Evolutionary conservation across 2,888 invertebrate species (phyloP), one percentile per base, ranked within the genome.

Genomic region (Lycophotia porphyrea): DNA sequence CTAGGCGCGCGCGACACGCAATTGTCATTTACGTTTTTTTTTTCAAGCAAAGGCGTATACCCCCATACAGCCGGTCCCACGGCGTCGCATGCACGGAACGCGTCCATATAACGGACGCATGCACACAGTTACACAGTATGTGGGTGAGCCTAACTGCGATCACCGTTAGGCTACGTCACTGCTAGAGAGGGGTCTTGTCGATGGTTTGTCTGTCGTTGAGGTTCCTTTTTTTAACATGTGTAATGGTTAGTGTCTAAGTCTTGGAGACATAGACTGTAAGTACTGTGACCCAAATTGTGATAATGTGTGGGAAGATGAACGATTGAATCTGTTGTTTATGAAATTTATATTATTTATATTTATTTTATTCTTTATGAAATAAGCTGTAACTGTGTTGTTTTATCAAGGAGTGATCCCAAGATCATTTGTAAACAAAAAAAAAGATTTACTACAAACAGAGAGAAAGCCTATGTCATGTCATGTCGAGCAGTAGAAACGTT

Each of bases 71-170:
- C 90, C 90, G 90, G 93, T 93, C 93, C 90, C 93, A 92, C 93
- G 92, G 88, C 90, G 90, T 87, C 88, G 89, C 85, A 87, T 87
- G 86, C 88, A 88, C 81, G 93, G 94, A 95, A 91, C 93, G 93
- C 94, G 95, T 92, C 91, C 95, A 92, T 90, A 93, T 96, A 96
- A 96, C 96, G 96, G 95, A 88, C 90, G 90, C 89, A 90, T 89
- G 93, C 93, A 93, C 94, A 85, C 85, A 95, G 95, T 95, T 95
- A 95, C 91, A 88, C 93, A 90, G 95, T 95, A 96, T 96, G 96
- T 96, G 95, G 96, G 96, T 96, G 95, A 96, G 93, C 91, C 93
- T 94, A 94, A 93, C 94, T 93, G 92, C 92, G 90, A 81, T 88
- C 92, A 94, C 96, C 95, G 95, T 95, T 96, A 95, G 89, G 71